These are phyloP conservation scores for Papilio demoleus DNA, from an alignment of 2,888 invertebrate genomes.

Conservation along the genomic window DNA sequence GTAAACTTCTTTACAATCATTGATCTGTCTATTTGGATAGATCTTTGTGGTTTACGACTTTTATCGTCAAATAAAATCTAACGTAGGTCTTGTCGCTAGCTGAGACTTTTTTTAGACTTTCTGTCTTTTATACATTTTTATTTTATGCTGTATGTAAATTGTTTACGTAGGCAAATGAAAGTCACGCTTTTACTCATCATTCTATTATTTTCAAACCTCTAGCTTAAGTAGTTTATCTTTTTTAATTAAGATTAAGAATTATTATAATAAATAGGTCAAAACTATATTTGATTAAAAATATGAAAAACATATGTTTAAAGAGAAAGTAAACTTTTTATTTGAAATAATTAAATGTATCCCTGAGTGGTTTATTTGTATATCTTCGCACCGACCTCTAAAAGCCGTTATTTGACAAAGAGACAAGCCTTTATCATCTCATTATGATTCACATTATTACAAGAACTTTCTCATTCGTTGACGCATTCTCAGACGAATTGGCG, in stretches of 20 bases:
- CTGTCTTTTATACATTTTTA: not conserved
- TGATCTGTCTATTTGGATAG: not conserved
- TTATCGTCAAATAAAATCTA: not conserved
- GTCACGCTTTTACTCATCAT: too few species aligned
- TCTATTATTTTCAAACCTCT: too few species aligned
- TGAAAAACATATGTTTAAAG: too few species aligned
- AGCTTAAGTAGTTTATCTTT: too few species aligned
- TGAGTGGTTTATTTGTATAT: too few species aligned
- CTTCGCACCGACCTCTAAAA: slow-evolving; percentile 28
- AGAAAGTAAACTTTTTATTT: too few species aligned
- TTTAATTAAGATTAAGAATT: too few species aligned
- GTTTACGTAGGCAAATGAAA: too few species aligned
- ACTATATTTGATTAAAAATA: too few species aligned
- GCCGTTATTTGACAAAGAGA: slow-evolving; percentile 27
- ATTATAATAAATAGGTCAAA: too few species aligned
- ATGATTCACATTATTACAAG: slow-evolving; percentile 26
- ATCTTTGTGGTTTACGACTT: not conserved
- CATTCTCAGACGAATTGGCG: slow-evolving; percentile 32
- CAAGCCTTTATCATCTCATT: slow-evolving; percentile 23
- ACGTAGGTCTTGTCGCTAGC: not conserved
- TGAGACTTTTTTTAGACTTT: not conserved
- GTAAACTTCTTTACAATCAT: not conserved
- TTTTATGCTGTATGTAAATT: too few species aligned
- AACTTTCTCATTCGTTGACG: slow-evolving; percentile 34
- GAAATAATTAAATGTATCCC: too few species aligned